phyloP scores from a whole-genome alignment of 2,888 invertebrate genomes.

The Cacoxenus indagator region DNA sequence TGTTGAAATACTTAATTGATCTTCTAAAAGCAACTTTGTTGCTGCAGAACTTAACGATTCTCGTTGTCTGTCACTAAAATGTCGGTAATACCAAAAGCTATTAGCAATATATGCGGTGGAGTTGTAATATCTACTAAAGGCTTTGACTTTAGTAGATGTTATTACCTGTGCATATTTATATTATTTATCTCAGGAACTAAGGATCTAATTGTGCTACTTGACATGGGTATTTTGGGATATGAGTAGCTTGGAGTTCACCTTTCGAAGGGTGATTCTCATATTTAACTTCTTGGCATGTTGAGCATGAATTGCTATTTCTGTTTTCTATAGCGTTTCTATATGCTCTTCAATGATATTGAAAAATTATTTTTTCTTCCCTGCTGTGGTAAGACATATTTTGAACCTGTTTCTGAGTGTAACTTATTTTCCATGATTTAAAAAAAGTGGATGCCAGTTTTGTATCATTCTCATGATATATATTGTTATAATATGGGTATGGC shows the following conservation, averaged over 20 bases:
- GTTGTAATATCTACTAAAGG: conserved; percentile 31
- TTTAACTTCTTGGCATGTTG: conserved; percentile 28
- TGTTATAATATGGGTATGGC: conserved; percentile 30
- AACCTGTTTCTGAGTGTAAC: conserved; percentile 24
- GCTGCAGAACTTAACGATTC: conserved; percentile 34
- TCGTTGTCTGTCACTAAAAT: conserved; percentile 41
- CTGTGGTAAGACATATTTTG: conserved; percentile 12
- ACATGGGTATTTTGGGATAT: conserved; percentile 34
- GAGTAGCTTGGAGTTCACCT: conserved; percentile 24
- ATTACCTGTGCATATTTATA: conserved; percentile 28
- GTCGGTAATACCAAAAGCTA: conserved; percentile 34
- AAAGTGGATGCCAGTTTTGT: conserved; percentile 7
- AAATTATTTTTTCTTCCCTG: conserved; percentile 23
- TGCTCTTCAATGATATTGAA: conserved; percentile 19
- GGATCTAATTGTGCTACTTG: conserved; percentile 34
- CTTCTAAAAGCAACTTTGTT: conserved; percentile 35
- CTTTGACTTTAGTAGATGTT: conserved; percentile 27
- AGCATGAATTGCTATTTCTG: conserved; percentile 14
- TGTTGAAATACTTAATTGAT: conserved; percentile 38
- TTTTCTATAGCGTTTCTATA: conserved; percentile 33
- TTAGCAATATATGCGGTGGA: conserved; percentile 33
- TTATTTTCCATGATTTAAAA: conserved; percentile 26
- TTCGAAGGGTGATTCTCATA: conserved; percentile 35
- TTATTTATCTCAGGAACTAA: conserved; percentile 35
- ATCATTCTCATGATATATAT: conserved; percentile 26